Evolutionary conservation across 1,140 invertebrate genomes (phyloP).

Genomic region (Hycleus cichorii): DNA sequence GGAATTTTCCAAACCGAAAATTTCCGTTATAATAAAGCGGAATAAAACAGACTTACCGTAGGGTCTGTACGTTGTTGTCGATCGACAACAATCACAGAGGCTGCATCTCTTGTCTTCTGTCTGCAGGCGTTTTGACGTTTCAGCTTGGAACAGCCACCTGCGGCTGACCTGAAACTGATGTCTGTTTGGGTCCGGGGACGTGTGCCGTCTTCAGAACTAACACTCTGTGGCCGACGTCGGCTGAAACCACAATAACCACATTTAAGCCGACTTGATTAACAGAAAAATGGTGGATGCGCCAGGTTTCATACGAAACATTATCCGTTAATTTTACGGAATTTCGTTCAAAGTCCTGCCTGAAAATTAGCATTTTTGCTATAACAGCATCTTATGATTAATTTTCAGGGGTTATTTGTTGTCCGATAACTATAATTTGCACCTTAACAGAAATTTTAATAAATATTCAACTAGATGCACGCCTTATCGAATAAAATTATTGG

Average conservation of each 20-base stretch:
- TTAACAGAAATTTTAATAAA: too few relatives aligned
- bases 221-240: slow-evolving; percentile 22
- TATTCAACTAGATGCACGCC: too few relatives aligned
- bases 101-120: slow-evolving; percentile 23
- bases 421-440: too few relatives aligned
- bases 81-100: background rate
- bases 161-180: slow-evolving; percentile 26
- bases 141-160: slow-evolving; percentile 29
- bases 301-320: background rate
- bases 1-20: too few relatives aligned
- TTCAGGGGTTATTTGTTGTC: background rate
- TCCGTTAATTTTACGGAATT: background rate
- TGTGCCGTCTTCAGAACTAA: slow-evolving; percentile 27
- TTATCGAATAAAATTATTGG: too few relatives aligned
- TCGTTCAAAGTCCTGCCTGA: background rate
- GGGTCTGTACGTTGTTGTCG: slow-evolving; percentile 11
- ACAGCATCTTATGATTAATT: background rate
- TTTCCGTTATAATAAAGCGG: too few relatives aligned
- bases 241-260: slow-evolving; percentile 12
- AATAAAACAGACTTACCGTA: slow-evolving; percentile 18
- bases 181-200: slow-evolving; percentile 8
- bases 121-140: slow-evolving; percentile 29
- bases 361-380: background rate
- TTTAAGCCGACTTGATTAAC: background rate
- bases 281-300: background rate